A percentile compares a stretch with the other conserved stretches of the same genome.
Evolutionary conservation across 1,140 invertebrate species (phyloP).

Genomic region (Bactericera cockerelli): DNA sequence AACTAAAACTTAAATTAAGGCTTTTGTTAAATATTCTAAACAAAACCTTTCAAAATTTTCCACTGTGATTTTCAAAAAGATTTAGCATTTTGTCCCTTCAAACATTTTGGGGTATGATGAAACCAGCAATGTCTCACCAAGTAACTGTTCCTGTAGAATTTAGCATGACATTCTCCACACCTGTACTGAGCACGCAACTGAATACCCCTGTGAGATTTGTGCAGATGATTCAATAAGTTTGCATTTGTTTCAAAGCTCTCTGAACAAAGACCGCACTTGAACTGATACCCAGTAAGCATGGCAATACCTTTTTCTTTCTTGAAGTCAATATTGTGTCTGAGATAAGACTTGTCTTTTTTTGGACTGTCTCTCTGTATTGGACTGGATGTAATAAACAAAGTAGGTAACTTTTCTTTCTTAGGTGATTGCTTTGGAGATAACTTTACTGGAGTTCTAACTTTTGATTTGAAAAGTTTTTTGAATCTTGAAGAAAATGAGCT

Average conservation of each 20-base stretch:
- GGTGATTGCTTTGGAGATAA: neutral
- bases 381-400: slow-evolving; percentile 9
- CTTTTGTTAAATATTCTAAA: too few relatives aligned
- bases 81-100: slow-evolving; percentile 15
- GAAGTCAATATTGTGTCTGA: slow-evolving; percentile 6
- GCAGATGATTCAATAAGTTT: slow-evolving; percentile 21
- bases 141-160: slow-evolving; percentile 25
- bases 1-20: too few relatives aligned
- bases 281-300: slow-evolving; percentile 13
- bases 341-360: neutral
- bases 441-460: neutral
- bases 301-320: slow-evolving; percentile 8
- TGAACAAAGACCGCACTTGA: slow-evolving; percentile 23
- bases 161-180: slow-evolving; percentile 25
- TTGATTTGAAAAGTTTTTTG: slow-evolving; percentile 9
- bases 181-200: slow-evolving; percentile 21
- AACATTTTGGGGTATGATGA: slow-evolving; percentile 24
- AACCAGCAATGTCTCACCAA: slow-evolving; percentile 22
- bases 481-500: slow-evolving; percentile 3
- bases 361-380: slow-evolving; percentile 13
- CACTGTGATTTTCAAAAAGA: slow-evolving; percentile 9
- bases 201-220: slow-evolving; percentile 19
- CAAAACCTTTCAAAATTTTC: too few relatives aligned
- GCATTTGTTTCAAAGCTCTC: slow-evolving; percentile 22
- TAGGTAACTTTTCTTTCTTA: slow-evolving; percentile 5